A percentile compares a stretch with the other conserved stretches of the same genome.
phyloP scores from a whole-genome alignment of 2,888 invertebrate genomes.

The Chaetogeoica ovagalla region DNA sequence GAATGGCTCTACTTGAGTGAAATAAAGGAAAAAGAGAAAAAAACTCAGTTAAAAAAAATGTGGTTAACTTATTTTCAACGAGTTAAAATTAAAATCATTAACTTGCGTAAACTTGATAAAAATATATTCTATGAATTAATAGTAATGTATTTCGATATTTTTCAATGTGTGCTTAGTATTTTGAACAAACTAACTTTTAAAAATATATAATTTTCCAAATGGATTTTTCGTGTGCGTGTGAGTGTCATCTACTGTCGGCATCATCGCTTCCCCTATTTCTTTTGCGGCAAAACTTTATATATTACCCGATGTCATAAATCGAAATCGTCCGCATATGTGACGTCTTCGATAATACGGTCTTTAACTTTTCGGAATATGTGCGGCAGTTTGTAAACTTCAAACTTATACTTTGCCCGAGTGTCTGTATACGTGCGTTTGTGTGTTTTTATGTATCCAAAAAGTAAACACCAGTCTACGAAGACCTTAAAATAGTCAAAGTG shows the following conservation, averaged over 20 bases:
- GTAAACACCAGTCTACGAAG: background rate
- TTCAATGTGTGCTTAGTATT: background rate
- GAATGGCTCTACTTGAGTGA: too few relatives aligned
- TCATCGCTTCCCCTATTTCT: background rate
- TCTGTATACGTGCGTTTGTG: background rate
- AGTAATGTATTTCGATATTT: slow-evolving; percentile 10
- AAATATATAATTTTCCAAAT: slow-evolving; percentile 41
- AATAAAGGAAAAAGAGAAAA: too few relatives aligned
- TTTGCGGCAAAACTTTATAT: slow-evolving; percentile 21
- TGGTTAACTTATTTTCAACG: too few relatives aligned
- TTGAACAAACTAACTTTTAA: background rate
- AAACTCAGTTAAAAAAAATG: too few relatives aligned
- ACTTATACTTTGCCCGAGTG: background rate
- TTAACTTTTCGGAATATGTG: slow-evolving; percentile 14
- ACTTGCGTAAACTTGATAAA: too few relatives aligned
- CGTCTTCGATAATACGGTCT: slow-evolving; percentile 13
- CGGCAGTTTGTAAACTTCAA: slow-evolving; percentile 13
- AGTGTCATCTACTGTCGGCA: background rate
- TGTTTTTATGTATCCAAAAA: background rate
- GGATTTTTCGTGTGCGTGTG: background rate
- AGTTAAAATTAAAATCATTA: too few relatives aligned
- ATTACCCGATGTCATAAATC: slow-evolving; percentile 24
- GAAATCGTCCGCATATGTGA: slow-evolving; percentile 8
- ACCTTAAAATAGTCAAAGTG: background rate
- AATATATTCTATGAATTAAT: background rate